Base-by-base conservation (phyloP, 2,888 invertebrate genomes). In the Sturmia bella region DNA sequence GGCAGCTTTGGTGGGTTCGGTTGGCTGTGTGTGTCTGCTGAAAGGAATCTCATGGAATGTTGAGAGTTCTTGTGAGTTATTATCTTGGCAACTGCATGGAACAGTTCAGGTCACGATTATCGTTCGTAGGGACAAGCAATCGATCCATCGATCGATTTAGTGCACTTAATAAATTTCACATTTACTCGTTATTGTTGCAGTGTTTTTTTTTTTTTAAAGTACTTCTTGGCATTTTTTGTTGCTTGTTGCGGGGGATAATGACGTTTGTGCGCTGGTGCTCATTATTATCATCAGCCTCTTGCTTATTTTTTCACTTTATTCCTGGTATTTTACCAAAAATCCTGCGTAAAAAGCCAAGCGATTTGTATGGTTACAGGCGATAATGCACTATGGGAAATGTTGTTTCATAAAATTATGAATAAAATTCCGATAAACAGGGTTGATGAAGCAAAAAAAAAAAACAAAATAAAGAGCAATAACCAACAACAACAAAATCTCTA, bases 31-130 rank as follows among this genome's bases (percentile, higher is more conserved):
- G 1, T 68, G 27, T 41, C 21, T 63, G 63, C 12, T 12, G 19
- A 45, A 68, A 73, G 72, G 43, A 78, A 59, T 73, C 78, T 56
- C 45, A 73, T 66, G 66, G 78, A 72, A 79, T 73, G 72, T 73
- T 78, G 57, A 66, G 50, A 66, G 59, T 43, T 69, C 61, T 63
- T 66, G 78, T 84, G 84, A 84, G 79, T 84, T 84, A 84, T 84
- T 85, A 84, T 84, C 85, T 85, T 81, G 75, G 83, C 83, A 79
- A 84, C 74, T 84, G 76, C 84, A 84, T 75, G 78, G 82, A 74
- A 84, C 83, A 86, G 86, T 85, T 74, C 87, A 86, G 89, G 89
- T 89, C 89, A 89, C 89, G 89, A 88, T 89, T 89, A 89, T 88
- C 89, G 80, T 61, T 61, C 32, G 43, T 21, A 61, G 24, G 41